Base-by-base conservation (phyloP, 2,888 invertebrate genomes). In the Lumbricus terrestris region DNA sequence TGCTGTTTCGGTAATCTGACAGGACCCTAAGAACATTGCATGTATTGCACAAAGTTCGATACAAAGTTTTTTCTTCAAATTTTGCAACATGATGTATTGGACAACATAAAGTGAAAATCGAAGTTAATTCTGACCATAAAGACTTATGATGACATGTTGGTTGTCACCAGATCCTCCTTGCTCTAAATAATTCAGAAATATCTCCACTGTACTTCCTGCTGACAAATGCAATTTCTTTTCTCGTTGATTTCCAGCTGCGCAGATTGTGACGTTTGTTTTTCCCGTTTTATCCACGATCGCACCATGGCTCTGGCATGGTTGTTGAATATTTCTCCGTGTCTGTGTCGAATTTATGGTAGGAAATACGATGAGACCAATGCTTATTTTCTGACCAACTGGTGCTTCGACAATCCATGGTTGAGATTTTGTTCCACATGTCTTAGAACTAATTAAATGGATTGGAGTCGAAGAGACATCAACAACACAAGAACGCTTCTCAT, bases 401-500 rank as follows among this genome's bases (percentile, higher is more conserved):
- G 88, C 88, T 47, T 88, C 88, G n/a, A 88, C 40, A 33, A 40
- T 88, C 88, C 88, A 88, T 13, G 88, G 88, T 40, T 88, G 88
- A 88, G 33, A 34, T 18, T 40, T 42, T 23, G 23, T 88, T 33
- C 88, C 88, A 47, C 88, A 88, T 34, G 42, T 88, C 40, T 16
- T 85, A 6, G 85, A 37, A 85, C 37, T 23, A 20, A 85, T 85
- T 85, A 85, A 23, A 85, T 85, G 37, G 23, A 85, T 37, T 35
- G 85, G 85, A 35, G 18, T 85, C 20, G 85, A 35, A 16, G 85
- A 37, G 15, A 85, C 85, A 85, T 85, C 85, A 23, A 85, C 85
- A 34, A 16, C 34, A 16, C 85, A 85, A 0, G 85, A 85, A 35
- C 85, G 85, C 20, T 37, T 85, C 37, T 85, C 85, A 85, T 85